Evolutionary conservation across 2,888 invertebrate species (phyloP).

Genomic region (Sphinx pinastri): DNA sequence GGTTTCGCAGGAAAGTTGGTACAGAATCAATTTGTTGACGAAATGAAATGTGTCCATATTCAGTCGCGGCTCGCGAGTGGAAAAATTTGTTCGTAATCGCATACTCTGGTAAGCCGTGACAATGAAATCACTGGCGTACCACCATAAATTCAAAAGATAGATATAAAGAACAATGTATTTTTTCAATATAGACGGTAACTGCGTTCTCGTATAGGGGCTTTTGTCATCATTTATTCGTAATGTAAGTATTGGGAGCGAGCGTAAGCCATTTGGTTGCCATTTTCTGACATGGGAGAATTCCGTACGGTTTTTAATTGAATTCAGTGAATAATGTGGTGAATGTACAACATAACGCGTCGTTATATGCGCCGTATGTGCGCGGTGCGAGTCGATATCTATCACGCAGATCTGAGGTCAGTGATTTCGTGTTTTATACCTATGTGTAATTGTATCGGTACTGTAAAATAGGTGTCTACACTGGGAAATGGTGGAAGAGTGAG

Average conservation of each 20-base stretch:
- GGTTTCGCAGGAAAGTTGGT: conserved; percentile 44
- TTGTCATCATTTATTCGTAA: conserved; percentile 39
- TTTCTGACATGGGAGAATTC: conserved; percentile 29
- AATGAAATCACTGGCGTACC: conserved; percentile 54
- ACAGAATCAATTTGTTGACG: conserved; percentile 52
- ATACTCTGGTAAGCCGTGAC: conserved; percentile 41
- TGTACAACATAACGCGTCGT: not conserved
- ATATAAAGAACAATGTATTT: conserved; percentile 55
- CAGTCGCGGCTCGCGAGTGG: conserved; percentile 42
- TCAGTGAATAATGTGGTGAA: not conserved
- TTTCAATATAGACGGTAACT: conserved; percentile 49
- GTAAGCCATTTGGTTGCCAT: conserved; percentile 42
- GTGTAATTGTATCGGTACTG: conserved; percentile 17
- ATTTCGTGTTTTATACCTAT: conserved; percentile 16
- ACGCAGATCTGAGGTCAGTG: conserved; percentile 24
- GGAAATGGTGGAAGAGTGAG: conserved; percentile 20
- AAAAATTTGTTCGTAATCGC: conserved; percentile 40
- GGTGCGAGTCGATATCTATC: conserved; percentile 21
- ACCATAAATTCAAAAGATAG: conserved; percentile 60
- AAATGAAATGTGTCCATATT: conserved; percentile 50
- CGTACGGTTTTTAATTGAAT: not conserved
- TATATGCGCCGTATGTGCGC: conserved; percentile 17
- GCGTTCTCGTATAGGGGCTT: conserved; percentile 44
- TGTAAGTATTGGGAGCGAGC: conserved; percentile 35
- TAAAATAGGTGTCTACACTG: conserved; percentile 1